Base-by-base conservation (phyloP, 1,140 invertebrate genomes). In the Physella acuta region DNA sequence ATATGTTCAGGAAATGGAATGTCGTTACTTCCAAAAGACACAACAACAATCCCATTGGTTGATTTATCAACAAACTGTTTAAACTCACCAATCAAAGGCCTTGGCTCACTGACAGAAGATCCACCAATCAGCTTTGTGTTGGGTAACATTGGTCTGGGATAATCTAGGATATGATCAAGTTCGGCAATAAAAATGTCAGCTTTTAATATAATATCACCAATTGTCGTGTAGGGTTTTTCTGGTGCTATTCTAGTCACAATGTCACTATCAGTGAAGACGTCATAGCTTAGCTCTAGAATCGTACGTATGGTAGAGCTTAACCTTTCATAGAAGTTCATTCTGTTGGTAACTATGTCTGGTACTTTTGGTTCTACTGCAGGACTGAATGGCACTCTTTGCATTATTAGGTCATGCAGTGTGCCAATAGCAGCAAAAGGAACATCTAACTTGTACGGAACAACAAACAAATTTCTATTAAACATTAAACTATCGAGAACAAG, bases 81-180 rank as follows among this genome's bases (percentile, higher is more conserved):
- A 33, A 75, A 62, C 3, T 66, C 3, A 0, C 36, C 60, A 0
- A 62, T 20, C 14, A 78, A 16, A 14, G 67, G 61, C 24, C 66
- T 71, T 3, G 68, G 36, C 5, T 63, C 58, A 34, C 59, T 37
- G 11, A 72, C 60, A 17, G 73, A 59, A n/a, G 73, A 36, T 26
- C 74, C 73, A 28, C 77, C 77, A 61, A 77, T 72, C 28, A 65
- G 64, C n/a, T 68, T 74, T 4, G 73, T 59, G n/a, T 79, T 73
- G 1, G 76, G 75, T 16, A 78, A 44, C 17, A 53, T 44, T 2
- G 76, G 70, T 26, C 33, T 39, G 0, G 76, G 70, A 52, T 73
- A 76, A 51, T 78, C 76, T 8, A 77, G 30, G 5, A 75, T 31
- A 28, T 71, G 49, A 63, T 79, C 76, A 0, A 52, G 20, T n/a